Percentiles rank a stretch among this genome's conserved stretches.
Evolutionary conservation across 1,140 invertebrate species (phyloP).

Genomic region (Drosophila sp.): DNA sequence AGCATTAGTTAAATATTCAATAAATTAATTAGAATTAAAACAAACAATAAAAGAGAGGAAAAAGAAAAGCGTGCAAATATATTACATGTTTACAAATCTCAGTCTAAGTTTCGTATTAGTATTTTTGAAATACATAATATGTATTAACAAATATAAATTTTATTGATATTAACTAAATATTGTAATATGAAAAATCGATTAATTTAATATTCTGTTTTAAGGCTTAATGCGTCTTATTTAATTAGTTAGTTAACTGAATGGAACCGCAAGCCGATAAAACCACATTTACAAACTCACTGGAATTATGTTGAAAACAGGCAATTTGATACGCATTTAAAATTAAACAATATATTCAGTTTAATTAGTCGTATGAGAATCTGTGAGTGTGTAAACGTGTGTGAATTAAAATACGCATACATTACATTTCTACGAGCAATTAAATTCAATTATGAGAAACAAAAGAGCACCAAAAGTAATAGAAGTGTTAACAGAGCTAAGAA

Average conservation of each 20-base stretch:
- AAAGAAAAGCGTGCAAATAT: slow-evolving; percentile 4
- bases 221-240: slow-evolving; percentile 69
- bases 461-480: not conserved
- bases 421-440: slow-evolving; percentile 48
- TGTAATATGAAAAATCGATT: not conserved
- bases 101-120: slow-evolving; percentile 20
- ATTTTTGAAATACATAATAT: not conserved
- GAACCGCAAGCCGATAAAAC: slow-evolving; percentile 49
- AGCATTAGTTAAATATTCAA: slow-evolving; percentile 20
- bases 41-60: not conserved
- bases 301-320: slow-evolving; percentile 24
- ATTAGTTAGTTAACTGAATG: slow-evolving; percentile 43
- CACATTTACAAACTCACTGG: slow-evolving; percentile 37
- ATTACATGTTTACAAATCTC: not conserved
- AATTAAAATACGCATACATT: slow-evolving; percentile 6
- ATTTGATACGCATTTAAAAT: slow-evolving; percentile 60
- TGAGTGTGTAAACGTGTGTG: slow-evolving; percentile 4
- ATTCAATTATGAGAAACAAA: slow-evolving; percentile 14
- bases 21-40: not conserved
- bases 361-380: slow-evolving; percentile 47
- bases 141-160: not conserved
- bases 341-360: slow-evolving; percentile 65
- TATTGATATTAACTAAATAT: not conserved
- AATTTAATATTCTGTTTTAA: slow-evolving; percentile 11
- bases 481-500: not conserved